Evolutionary conservation across 2,888 invertebrate species (phyloP), one percentile per base, ranked within the genome.

Genomic region (Micropterix aruncella): DNA sequence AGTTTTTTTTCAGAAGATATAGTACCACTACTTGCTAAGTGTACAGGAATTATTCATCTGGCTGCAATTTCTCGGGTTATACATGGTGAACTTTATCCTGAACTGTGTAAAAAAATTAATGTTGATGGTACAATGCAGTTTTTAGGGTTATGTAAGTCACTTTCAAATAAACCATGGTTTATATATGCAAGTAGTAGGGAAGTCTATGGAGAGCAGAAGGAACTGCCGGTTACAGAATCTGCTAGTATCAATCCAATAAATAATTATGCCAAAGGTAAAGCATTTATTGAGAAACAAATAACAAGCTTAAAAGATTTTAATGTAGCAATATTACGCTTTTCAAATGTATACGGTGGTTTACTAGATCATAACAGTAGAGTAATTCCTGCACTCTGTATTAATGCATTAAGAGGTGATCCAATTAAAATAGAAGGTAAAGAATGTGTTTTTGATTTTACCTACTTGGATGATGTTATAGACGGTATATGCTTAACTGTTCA

Each of bases 341-440:
- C 38, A 44, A 44, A 44, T 44, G 44, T 44, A 44, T 44, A 44
- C 42, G 44, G 44, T 44, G 44, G 44, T 44, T 44, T 44, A 44
- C 44, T 44, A 44, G 44, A 40, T 44, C 44, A 44, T 44, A 44
- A 44, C 44, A 44, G 44, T 44, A 40, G 44, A 44, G 44, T 44
- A 44, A 44, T 44, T 44, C 44, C 44, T 40, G 44, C 44, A 43
- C 44, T 44, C 41, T 40, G 41, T 41, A 41, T 41, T 41, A 41
- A 41, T 41, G 40, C 44, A 44, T 44, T 44, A 44, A 44, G 44
- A 44, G 44, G 44, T 44, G 44, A 44, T 44, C 44, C 44, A 44
- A 44, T 44, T 44, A 44, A 44, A 44, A 44, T 44, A 44, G 44
- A 44, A 44, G 43, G 44, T 44, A 44, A 44, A 44, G 44, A 44